Conservation (phyloP, 1,140 invertebrate species). For the Argopecten irradians region DNA sequence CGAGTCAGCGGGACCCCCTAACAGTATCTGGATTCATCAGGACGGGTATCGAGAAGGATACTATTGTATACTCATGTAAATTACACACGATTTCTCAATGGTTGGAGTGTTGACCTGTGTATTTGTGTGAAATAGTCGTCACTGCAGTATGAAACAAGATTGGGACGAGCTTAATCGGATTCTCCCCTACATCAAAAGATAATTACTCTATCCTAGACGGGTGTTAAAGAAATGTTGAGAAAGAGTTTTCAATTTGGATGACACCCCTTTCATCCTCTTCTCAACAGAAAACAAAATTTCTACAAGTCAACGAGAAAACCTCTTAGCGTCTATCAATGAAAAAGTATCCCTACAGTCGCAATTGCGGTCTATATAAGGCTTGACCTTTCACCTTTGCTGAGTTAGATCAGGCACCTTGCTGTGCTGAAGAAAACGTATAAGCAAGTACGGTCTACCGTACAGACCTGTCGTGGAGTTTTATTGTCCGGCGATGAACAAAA, state of each 20-base stretch:
- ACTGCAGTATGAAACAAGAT: constrained; percentile 33
- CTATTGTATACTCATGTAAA: constrained; percentile 40
- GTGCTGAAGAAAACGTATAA: background rate
- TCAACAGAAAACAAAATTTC: constrained; percentile 13
- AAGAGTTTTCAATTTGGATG: background rate
- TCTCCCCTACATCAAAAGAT: constrained; percentile 30
- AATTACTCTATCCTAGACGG: constrained; percentile 19
- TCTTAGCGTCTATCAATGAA: background rate
- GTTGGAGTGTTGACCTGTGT: background rate
- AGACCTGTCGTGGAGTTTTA: background rate
- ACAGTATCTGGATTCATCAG: background rate
- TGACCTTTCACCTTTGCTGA: background rate
- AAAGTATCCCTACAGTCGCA: background rate
- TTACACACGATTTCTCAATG: constrained; percentile 31
- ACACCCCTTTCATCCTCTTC: constrained; percentile 26
- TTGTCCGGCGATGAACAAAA: background rate
- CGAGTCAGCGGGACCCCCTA: background rate
- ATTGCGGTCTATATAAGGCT: background rate
- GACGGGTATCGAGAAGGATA: constrained; percentile 18
- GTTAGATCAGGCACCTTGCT: constrained; percentile 5
- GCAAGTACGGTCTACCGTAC: background rate
- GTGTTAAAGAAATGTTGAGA: background rate
- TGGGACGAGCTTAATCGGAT: constrained; percentile 40
- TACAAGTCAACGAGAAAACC: background rate
- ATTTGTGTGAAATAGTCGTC: constrained; percentile 35